Conservation (phyloP, 1,140 invertebrate species). For the Aphelenchoides besseyi region DNA sequence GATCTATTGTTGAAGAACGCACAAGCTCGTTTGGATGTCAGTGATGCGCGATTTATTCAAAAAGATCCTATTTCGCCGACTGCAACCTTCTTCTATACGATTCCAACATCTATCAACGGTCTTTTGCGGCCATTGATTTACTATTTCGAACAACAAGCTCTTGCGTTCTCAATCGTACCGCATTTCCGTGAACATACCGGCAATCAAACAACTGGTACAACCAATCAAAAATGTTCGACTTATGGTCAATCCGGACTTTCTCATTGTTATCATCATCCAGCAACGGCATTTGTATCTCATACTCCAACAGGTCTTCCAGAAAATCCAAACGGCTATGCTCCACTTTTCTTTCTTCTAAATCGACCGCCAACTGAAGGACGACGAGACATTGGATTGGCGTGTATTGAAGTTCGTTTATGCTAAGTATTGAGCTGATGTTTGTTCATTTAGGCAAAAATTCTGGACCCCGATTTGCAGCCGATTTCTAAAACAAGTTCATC, state of each 20-base stretch:
- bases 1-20: constrained; percentile 45
- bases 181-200: constrained; percentile 51
- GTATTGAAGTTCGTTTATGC: background rate
- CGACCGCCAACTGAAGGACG: constrained; percentile 42
- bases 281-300: constrained; percentile 32
- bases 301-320: background rate
- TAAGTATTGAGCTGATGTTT: background rate
- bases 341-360: constrained; percentile 36
- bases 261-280: background rate
- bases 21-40: constrained; percentile 41
- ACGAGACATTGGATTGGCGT: constrained; percentile 37
- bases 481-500: background rate
- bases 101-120: background rate
- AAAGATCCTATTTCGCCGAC: constrained; percentile 35
- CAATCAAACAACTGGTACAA: background rate
- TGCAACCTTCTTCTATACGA: constrained; percentile 36
- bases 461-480: background rate
- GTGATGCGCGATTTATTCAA: constrained; percentile 39
- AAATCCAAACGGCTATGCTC: constrained; percentile 38
- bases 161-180: constrained; percentile 40
- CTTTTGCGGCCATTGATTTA: constrained; percentile 8
- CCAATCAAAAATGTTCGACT: background rate
- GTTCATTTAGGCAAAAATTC: constrained; percentile 2
- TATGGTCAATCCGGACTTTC: background rate
- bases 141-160: constrained; percentile 42